phyloP scores from a whole-genome alignment of 2,797 vertebrate genomes.

The Pangasius macronema region DNA sequence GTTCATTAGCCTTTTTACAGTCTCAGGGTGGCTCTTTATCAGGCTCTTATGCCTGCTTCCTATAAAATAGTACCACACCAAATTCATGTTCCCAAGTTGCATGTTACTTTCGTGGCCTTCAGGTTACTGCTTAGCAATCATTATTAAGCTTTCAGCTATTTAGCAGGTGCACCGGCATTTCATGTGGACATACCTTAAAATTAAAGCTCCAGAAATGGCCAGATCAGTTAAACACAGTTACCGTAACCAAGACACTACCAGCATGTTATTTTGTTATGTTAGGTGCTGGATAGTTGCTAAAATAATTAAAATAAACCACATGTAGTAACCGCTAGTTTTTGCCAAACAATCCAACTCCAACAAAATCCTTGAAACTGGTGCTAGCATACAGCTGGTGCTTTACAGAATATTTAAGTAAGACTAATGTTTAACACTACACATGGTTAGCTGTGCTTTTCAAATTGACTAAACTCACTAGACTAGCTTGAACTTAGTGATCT shows the following conservation, averaged over 20 bases:
- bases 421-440: not conserved
- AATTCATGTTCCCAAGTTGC: not conserved
- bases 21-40: slow-evolving; percentile 6
- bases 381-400: not conserved
- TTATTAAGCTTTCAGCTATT: not conserved
- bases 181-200: not conserved
- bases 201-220: not conserved
- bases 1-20: slow-evolving; percentile 14
- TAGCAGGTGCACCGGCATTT: not conserved
- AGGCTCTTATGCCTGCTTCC: not conserved
- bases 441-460: not conserved
- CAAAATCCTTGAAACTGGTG: not conserved
- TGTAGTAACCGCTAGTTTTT: not conserved
- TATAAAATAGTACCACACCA: not conserved
- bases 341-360: not conserved
- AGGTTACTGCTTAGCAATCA: not conserved
- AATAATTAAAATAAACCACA: not conserved
- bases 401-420: not conserved
- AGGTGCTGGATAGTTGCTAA: not conserved
- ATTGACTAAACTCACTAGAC: not conserved
- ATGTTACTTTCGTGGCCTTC: not conserved
- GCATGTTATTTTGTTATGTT: not conserved
- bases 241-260: not conserved
- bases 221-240: not conserved
- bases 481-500: not conserved